Evolutionary conservation across 2,888 invertebrate genomes (phyloP).

Genomic region (Megalurothrips usitatus): DNA sequence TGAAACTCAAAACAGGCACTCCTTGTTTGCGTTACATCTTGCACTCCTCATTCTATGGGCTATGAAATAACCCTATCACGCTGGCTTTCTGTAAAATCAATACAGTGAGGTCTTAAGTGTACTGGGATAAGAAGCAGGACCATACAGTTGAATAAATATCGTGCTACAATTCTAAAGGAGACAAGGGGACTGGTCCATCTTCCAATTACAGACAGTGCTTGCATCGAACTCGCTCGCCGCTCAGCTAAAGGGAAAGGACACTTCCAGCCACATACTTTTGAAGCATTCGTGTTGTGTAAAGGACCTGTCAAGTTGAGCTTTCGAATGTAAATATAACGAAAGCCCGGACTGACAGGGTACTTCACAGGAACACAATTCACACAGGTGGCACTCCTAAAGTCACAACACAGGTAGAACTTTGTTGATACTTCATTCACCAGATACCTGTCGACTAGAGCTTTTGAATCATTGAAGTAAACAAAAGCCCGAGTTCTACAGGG

Average conservation of each 20-base stretch:
- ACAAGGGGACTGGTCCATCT: not conserved
- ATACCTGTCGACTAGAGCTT: slow-evolving; percentile 18
- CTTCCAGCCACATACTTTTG: not conserved
- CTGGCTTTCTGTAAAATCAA: not conserved
- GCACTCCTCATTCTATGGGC: not conserved
- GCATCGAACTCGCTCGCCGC: not conserved
- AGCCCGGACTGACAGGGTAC: slow-evolving; percentile 25
- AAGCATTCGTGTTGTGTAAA: not conserved
- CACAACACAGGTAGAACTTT: not conserved
- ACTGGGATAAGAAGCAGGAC: not conserved
- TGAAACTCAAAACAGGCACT: not conserved
- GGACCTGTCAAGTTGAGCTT: slow-evolving; percentile 11
- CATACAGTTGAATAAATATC: not conserved
- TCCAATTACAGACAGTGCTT: not conserved
- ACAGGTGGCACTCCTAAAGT: not conserved
- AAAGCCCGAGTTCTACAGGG: slow-evolving; percentile 25
- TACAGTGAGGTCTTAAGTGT: too few relatives aligned
- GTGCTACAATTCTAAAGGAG: not conserved
- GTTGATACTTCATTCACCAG: not conserved
- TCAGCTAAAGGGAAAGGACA: not conserved
- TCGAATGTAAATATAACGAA: not conserved
- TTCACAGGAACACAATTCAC: not conserved
- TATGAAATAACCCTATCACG: not conserved
- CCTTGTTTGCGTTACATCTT: not conserved
- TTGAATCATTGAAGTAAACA: not conserved